Evolutionary conservation across 2,797 vertebrate genomes (phyloP), one percentile per base, ranked within the genome.

Genomic region (Lacerta viridis): DNA sequence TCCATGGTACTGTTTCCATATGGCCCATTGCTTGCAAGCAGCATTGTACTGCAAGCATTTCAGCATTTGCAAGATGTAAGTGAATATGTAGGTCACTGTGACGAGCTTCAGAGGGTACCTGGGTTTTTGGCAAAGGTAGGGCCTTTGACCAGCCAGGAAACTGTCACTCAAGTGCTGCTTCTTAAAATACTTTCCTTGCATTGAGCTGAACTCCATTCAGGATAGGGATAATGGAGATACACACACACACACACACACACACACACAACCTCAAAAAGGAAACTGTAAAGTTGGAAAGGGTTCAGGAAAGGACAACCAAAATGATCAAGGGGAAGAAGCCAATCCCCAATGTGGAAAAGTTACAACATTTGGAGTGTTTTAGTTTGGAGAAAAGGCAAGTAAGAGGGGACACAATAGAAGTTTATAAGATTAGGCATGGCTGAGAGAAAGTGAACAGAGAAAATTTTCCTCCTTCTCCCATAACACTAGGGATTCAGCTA

Each of bases 51-150:
- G 25, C 18, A 71, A 29, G 29, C 33, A 25, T 29, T 41, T 33
- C 36, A 41, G 71, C 5, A 15, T 61, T 75, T 85, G 83, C 74
- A 85, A 77, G 39, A 27, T 46, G 59, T 17, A 17, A 46, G 23
- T 25, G 39, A 36, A 83, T 80, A 88, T 82, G 41, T 64, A 68
- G 80, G 72, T 77, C 61, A 88, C 80, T 82, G 80, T 76, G 80
- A 83, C 80, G 29, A 61, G 71, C 80, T 77, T 68, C n/a, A 33
- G 69, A 36, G 80, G 61, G 59, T 33, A 27, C 11, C 41, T 66
- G 13, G 1, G 29, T 50, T 82, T 76, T 76, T 87, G 80, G 55
- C 71, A 87, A 74, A 59, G 15, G 75, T 25, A 17, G 55, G 18
- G 39, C 36, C 39, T 46, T 41, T n/a, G 15, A 64, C 29, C 23